phyloP scores from a whole-genome alignment of 2,113 vertebrate species.

The Neomonachus schauinslandi region DNA sequence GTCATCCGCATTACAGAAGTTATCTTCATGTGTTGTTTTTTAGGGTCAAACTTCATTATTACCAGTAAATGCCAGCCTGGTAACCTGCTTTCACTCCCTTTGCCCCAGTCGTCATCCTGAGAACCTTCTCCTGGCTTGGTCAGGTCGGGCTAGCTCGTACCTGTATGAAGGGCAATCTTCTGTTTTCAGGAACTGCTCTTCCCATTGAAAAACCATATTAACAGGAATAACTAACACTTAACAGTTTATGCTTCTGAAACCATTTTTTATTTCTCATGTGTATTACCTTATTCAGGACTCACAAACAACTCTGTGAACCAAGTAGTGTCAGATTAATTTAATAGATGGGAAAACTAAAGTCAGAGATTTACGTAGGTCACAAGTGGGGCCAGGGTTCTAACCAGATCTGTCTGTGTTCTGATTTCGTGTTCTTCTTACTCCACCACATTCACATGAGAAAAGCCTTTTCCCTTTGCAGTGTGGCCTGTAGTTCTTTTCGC shows the following conservation, averaged over 20 bases:
- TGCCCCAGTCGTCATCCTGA: not conserved
- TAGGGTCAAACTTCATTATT: not conserved
- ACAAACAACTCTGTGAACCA: not conserved
- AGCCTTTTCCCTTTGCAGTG: not conserved
- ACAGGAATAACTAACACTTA: not conserved
- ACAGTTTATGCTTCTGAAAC: not conserved
- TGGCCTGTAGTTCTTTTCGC: not conserved
- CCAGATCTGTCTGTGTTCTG: not conserved
- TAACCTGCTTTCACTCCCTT: not conserved
- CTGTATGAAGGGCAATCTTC: not conserved
- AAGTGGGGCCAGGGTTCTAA: not conserved
- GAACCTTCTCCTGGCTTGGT: not conserved
- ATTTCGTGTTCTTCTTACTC: not conserved
- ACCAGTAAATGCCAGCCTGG: not conserved
- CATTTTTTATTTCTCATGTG: not conserved
- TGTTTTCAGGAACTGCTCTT: not conserved
- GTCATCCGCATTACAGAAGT: not conserved
- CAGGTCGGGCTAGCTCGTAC: not conserved
- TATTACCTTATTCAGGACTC: not conserved
- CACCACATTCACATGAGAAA: not conserved
- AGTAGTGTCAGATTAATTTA: not conserved
- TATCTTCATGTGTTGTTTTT: not conserved
- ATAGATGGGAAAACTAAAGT: not conserved
- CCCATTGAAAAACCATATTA: not conserved
- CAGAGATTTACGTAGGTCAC: not conserved